Conservation (phyloP, 2,113 vertebrate species). For the Zeus faber region DNA sequence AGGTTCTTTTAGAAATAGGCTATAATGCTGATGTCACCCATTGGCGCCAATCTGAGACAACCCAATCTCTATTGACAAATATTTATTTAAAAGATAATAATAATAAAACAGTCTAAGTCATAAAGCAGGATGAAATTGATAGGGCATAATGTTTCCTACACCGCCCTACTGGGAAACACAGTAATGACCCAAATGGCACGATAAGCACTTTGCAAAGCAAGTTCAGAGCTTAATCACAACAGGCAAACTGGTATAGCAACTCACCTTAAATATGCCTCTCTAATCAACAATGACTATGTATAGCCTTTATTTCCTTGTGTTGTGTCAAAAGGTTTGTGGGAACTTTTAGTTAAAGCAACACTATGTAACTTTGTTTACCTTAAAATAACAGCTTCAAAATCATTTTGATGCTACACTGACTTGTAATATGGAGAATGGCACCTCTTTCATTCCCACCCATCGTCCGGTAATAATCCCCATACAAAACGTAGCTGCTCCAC, state of each 20-base stretch:
- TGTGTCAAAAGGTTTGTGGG: conserved; percentile 1
- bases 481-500: no score
- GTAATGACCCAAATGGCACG: conserved; percentile 64
- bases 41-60: conserved; percentile 42
- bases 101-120: conserved; percentile 58
- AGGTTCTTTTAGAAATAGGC: conserved; percentile 26
- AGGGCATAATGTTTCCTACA: conserved; percentile 72
- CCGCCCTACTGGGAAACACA: conserved; percentile 65
- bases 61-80: conserved; percentile 7
- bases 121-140: conserved; percentile 69
- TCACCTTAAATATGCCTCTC: not conserved
- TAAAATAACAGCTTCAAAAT: no score
- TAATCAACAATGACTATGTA: not conserved
- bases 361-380: no score
- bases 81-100: not conserved
- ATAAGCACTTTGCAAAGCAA: conserved; percentile 72
- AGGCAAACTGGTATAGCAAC: not conserved
- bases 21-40: conserved; percentile 23
- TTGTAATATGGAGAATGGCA: no score
- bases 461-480: no score
- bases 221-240: conserved; percentile 50
- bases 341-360: no score
- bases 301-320: conserved; percentile 6
- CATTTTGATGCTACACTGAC: no score
- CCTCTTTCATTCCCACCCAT: no score